A percentile compares a stretch with the other conserved stretches of the same genome.
These are phyloP conservation scores for Pinctada fucata DNA, from an alignment of 2,888 invertebrate species.

Conservation along the genomic window DNA sequence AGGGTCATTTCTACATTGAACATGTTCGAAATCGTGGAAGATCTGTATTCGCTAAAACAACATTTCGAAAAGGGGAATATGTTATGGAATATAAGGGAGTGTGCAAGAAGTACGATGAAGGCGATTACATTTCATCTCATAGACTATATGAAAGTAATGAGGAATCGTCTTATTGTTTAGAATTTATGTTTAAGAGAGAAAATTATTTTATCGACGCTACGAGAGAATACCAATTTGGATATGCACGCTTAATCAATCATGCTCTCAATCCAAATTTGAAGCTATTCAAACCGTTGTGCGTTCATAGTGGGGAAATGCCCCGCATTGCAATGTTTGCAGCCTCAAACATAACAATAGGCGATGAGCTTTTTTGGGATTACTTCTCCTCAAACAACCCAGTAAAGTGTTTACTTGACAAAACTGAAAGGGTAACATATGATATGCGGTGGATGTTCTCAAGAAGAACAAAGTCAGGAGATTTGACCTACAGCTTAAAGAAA, in stretches of 20 bases:
- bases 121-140: neutral
- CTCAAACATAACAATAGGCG: neutral
- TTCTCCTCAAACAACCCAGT: conserved; percentile 1
- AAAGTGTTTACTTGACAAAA: conserved; percentile 12
- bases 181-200: conserved; percentile 6
- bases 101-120: neutral
- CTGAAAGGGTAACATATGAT: neutral
- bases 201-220: neutral
- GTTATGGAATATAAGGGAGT: conserved; percentile 23
- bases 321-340: no score
- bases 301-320: no score
- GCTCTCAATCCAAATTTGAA: no score
- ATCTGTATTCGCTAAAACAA: conserved; percentile 15
- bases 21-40: conserved; percentile 16
- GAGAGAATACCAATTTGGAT: no score
- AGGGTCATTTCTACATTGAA: conserved; percentile 6
- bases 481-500: no score
- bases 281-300: no score
- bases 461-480: no score
- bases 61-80: conserved; percentile 24
- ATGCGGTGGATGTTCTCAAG: no score
- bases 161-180: conserved; percentile 19
- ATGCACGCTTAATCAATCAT: no score
- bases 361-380: conserved; percentile 20
- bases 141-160: conserved; percentile 4